Conservation (phyloP, 2,797 vertebrate species). For the Furcifer pardalis region DNA sequence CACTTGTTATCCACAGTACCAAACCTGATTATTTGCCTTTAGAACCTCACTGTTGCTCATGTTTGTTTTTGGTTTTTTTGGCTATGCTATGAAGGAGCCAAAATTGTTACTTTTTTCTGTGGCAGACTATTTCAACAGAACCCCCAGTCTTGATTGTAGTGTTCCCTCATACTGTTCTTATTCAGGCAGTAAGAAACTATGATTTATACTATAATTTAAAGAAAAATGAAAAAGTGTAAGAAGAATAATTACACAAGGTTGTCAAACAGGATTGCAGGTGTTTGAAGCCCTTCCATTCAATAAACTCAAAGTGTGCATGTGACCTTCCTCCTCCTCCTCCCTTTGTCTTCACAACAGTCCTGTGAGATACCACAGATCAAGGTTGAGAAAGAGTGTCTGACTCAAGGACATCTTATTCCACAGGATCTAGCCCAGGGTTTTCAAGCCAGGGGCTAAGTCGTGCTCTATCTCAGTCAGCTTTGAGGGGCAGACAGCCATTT, state of each 20-base stretch:
- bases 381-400: not conserved
- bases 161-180: not conserved
- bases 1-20: constrained; percentile 18
- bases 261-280: not conserved
- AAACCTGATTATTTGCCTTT: constrained; percentile 27
- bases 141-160: not conserved
- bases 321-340: not conserved
- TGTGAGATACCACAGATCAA: not conserved
- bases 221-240: not conserved
- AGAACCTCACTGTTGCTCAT: not conserved
- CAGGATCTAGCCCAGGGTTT: not conserved
- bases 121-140: not conserved
- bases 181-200: not conserved
- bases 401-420: not conserved
- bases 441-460: too few relatives aligned
- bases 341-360: not conserved
- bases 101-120: not conserved
- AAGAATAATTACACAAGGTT: not conserved
- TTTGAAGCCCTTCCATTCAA: not conserved
- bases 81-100: not conserved
- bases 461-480: too few relatives aligned
- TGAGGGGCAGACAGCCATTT: too few relatives aligned
- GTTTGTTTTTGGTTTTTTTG: constrained; percentile 10
- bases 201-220: not conserved
- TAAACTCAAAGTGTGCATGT: not conserved